These are phyloP conservation scores for Heterochromis multidens DNA, from an alignment of 2,113 vertebrate species.

Conservation along the genomic window DNA sequence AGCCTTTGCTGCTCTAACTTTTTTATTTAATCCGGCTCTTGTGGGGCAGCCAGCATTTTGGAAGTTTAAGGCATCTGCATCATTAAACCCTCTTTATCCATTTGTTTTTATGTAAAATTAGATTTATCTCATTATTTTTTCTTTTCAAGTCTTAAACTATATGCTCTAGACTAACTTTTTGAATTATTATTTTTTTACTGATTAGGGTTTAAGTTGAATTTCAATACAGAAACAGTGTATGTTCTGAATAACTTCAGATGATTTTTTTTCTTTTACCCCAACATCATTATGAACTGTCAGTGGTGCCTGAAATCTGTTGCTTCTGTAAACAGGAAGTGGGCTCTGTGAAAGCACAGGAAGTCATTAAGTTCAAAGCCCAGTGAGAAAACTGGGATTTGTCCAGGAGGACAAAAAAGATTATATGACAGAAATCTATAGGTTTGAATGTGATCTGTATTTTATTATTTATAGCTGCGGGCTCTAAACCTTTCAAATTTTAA, in stretches of 20 bases:
- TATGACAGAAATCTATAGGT: not conserved
- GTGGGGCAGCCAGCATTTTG: not conserved
- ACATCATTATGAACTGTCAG: not conserved
- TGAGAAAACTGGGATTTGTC: not conserved
- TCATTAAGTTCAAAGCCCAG: slow-evolving; percentile 8
- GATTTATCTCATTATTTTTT: not conserved
- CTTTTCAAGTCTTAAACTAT: not conserved
- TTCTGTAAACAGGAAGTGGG: slow-evolving; percentile 22
- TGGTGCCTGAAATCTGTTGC: not conserved
- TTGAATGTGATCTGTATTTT: not conserved
- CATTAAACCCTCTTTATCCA: not conserved
- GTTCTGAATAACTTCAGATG: not conserved
- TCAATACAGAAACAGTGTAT: no score
- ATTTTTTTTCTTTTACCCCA: not conserved
- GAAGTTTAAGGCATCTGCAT: not conserved
- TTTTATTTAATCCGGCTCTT: not conserved
- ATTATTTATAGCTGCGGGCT: no score
- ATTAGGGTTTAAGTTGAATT: not conserved
- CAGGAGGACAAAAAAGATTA: not conserved
- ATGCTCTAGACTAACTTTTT: not conserved
- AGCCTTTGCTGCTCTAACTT: not conserved
- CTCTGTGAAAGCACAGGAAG: not conserved
- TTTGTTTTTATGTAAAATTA: not conserved
- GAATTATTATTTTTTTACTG: not conserved
- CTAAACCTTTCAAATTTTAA: no score